These are phyloP conservation scores for Hymenochirus boettgeri DNA, from an alignment of 2,113 vertebrate genomes.

Conservation along the genomic window DNA sequence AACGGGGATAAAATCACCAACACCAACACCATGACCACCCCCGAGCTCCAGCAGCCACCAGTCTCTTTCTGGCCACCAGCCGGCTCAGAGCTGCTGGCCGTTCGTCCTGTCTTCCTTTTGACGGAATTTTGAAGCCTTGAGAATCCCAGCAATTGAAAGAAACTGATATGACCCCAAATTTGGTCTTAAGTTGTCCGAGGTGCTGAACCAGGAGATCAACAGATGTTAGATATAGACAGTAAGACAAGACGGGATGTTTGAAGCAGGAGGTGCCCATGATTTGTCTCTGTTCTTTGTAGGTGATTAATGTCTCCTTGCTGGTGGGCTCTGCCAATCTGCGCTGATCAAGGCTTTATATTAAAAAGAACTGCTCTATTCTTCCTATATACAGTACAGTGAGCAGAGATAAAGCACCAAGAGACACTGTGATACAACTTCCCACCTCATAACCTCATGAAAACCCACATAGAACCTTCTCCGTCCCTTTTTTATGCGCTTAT, in stretches of 20 bases:
- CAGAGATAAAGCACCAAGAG: constrained; percentile 7
- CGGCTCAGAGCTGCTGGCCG: constrained; percentile 81
- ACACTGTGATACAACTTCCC: constrained; percentile 33
- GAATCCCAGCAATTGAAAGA: constrained; percentile 62
- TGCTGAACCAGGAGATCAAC: constrained; percentile 46
- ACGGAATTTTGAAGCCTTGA: constrained; percentile 89
- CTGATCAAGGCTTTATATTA: no score
- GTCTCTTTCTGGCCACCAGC: constrained; percentile 90
- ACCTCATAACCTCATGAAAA: constrained; percentile 41
- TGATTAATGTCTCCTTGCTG: constrained; percentile 7
- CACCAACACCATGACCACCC: constrained; percentile 90
- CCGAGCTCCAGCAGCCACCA: constrained; percentile 85
- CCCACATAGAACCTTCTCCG: constrained; percentile 42
- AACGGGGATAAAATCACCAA: constrained; percentile 89
- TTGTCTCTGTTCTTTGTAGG: no score
- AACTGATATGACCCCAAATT: constrained; percentile 49
- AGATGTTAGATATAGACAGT: no score
- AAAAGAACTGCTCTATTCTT: not conserved
- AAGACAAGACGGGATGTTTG: no score
- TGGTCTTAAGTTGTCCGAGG: constrained; percentile 45
- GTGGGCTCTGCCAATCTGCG: constrained; percentile 1
- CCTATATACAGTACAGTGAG: constrained; percentile 1
- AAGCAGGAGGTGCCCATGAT: no score
- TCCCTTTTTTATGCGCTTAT: constrained; percentile 61
- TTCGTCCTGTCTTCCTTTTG: constrained; percentile 90